A percentile compares a stretch with the other conserved stretches of the same genome.
These are phyloP conservation scores for Amblyteles armatorius DNA, from an alignment of 2,888 invertebrate species.

Conservation along the genomic window DNA sequence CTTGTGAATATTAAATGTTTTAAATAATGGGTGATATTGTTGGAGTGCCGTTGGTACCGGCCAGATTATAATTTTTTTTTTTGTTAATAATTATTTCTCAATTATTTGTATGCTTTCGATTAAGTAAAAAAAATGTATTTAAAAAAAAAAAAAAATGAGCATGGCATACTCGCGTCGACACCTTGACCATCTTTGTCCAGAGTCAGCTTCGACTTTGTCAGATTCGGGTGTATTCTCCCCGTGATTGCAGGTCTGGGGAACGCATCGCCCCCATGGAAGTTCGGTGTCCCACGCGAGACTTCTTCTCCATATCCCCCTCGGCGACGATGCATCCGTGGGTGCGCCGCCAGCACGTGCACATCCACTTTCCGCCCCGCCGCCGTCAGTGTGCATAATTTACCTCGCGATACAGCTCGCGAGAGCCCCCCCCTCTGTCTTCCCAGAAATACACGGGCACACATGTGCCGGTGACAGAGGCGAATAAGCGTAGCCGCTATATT, in stretches of 20 bases:
- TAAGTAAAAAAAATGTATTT: not conserved
- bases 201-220: too few species aligned
- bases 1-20: too few species aligned
- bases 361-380: conserved; percentile 4
- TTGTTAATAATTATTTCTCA: not conserved
- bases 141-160: not conserved
- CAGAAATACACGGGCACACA: conserved; percentile 47
- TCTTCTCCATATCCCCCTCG: conserved; percentile 11
- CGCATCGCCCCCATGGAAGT: not conserved
- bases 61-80: too few species aligned
- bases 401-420: conserved; percentile 46
- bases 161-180: not conserved
- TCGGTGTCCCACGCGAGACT: not conserved
- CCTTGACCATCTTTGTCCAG: too few species aligned
- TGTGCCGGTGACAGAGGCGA: conserved; percentile 59
- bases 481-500: conserved; percentile 56
- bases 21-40: too few species aligned
- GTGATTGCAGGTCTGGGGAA: not conserved
- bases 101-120: not conserved
- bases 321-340: conserved; percentile 44
- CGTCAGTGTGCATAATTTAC: conserved; percentile 62
- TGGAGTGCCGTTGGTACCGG: too few species aligned
- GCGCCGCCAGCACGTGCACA: conserved; percentile 36
- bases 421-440: conserved; percentile 43
- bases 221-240: not conserved